Percentiles rank a stretch among this genome's conserved stretches.
Evolutionary conservation across 2,113 vertebrate genomes (phyloP).

Genomic region (Barbus barbus): DNA sequence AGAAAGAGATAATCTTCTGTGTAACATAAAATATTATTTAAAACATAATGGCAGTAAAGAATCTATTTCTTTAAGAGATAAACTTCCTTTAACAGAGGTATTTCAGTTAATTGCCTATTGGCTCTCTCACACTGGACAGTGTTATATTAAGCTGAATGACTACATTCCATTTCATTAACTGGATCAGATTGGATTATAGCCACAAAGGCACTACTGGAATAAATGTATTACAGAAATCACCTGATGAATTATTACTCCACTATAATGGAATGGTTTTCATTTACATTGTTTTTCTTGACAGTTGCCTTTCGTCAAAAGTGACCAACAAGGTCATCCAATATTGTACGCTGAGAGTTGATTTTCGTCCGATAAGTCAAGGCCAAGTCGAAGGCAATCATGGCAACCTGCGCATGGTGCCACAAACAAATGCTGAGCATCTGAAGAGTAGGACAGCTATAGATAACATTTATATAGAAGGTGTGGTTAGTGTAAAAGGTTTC

Average conservation of each 20-base stretch:
- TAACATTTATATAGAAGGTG: constrained; percentile 10
- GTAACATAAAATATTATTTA: background rate
- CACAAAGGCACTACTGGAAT: background rate
- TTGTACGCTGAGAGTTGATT: background rate
- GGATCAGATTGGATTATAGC: background rate
- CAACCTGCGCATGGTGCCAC: background rate
- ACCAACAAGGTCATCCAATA: constrained; percentile 23
- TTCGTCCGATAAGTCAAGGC: background rate
- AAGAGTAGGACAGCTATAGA: background rate
- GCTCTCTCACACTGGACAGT: background rate
- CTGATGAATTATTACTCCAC: background rate
- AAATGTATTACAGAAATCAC: background rate
- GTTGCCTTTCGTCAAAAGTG: constrained; percentile 1
- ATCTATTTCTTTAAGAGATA: background rate
- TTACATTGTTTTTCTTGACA: constrained; percentile 13
- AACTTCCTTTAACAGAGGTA: background rate
- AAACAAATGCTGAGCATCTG: background rate
- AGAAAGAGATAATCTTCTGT: background rate
- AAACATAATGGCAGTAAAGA: background rate
- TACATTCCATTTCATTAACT: background rate
- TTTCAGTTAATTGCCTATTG: background rate
- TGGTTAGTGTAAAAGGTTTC: background rate
- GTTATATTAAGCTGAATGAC: background rate
- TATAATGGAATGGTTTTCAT: constrained; percentile 9
- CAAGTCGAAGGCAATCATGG: constrained; percentile 1